Percentiles rank a stretch among this genome's conserved stretches.
Evolutionary conservation across 2,888 invertebrate genomes (phyloP).

Genomic region (Rotaria macrura): DNA sequence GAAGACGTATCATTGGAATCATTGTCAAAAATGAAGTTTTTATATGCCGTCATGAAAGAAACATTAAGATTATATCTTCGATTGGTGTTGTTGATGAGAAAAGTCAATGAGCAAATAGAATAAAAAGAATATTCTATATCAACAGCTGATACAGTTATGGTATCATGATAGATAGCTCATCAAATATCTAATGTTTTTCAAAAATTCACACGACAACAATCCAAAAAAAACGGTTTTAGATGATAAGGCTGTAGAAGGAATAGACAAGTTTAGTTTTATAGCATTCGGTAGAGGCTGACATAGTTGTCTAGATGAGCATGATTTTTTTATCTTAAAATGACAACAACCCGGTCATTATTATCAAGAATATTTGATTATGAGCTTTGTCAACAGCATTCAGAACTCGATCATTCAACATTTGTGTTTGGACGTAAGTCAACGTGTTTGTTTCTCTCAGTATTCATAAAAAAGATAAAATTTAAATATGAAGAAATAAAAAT

Average conservation of each 20-base stretch:
- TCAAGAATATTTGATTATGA: conserved; percentile 40
- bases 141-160: neutral
- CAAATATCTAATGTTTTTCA: neutral
- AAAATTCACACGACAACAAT: neutral
- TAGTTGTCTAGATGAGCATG: conserved; percentile 43
- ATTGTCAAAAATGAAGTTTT: conserved; percentile 39
- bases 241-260: conserved; percentile 37
- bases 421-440: neutral
- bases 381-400: conserved; percentile 39
- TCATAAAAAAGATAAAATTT: too few relatives aligned
- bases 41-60: conserved; percentile 43
- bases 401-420: conserved; percentile 37
- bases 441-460: neutral
- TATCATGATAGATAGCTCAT: neutral
- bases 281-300: conserved; percentile 44
- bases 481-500: too few relatives aligned
- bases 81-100: conserved; percentile 44
- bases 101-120: conserved; percentile 37
- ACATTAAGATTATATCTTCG: conserved; percentile 42
- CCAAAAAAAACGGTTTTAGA: conserved; percentile 39
- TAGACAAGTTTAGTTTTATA: conserved; percentile 42
- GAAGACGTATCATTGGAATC: neutral
- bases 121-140: neutral
- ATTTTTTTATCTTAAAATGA: conserved; percentile 42
- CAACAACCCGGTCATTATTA: conserved; percentile 40